These are phyloP conservation scores for Xiphorhynchus erythropygius DNA, from an alignment of 2,797 vertebrate species.

Conservation along the genomic window DNA sequence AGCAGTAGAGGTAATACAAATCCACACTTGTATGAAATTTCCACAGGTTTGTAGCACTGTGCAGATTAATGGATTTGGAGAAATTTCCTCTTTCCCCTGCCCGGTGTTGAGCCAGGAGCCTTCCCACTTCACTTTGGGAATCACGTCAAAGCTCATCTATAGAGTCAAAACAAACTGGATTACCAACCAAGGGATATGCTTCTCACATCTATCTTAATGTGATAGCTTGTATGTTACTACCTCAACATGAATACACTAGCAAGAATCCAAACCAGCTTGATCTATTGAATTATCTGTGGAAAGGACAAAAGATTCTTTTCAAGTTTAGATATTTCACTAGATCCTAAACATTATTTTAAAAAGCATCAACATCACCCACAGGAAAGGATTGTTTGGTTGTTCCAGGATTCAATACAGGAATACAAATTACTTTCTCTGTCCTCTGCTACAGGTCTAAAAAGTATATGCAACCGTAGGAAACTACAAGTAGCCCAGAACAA, in stretches of 20 bases:
- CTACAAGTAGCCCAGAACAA: not conserved
- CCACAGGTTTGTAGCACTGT: not conserved
- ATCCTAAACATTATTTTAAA: not conserved
- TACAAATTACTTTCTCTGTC: not conserved
- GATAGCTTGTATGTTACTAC: not conserved
- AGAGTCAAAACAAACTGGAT: slow-evolving; percentile 8
- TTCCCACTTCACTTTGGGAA: not conserved
- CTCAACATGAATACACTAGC: not conserved
- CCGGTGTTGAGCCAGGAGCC: not conserved
- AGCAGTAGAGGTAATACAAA: not conserved
- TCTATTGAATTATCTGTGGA: not conserved
- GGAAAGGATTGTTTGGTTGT: not conserved
- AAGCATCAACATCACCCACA: not conserved
- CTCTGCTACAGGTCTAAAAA: not conserved
- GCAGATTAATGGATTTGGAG: not conserved
- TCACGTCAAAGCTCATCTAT: not conserved
- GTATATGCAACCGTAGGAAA: not conserved
- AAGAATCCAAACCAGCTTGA: not conserved
- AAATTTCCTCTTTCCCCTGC: not conserved
- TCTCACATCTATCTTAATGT: not conserved
- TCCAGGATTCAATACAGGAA: not conserved
- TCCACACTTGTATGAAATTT: not conserved
- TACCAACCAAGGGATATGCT: not conserved
- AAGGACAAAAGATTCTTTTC: not conserved
- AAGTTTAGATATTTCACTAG: not conserved